Conservation (phyloP, 2,113 vertebrate species). For the Nerophis ophidion region DNA sequence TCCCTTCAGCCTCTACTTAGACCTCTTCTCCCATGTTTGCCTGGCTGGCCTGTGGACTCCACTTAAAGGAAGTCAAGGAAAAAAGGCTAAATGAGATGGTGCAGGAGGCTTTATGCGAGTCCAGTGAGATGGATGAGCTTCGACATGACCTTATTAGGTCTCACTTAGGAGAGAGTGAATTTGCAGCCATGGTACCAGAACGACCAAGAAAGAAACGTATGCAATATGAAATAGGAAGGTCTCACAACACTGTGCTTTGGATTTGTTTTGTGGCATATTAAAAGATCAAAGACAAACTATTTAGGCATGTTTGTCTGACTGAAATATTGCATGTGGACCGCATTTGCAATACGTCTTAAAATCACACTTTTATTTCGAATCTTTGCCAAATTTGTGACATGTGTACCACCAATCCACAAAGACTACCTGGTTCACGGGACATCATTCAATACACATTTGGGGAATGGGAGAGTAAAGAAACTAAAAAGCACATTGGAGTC, state of each 20-base stretch:
- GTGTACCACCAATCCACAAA: too few relatives aligned
- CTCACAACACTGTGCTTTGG: background rate
- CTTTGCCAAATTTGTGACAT: too few relatives aligned
- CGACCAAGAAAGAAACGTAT: constrained; percentile 37
- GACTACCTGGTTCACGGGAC: too few relatives aligned
- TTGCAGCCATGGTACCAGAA: constrained; percentile 36
- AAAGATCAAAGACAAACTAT: too few relatives aligned
- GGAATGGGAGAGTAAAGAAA: too few relatives aligned
- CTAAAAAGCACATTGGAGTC: too few relatives aligned
- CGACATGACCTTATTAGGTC: constrained; percentile 67
- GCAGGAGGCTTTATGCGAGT: constrained; percentile 25
- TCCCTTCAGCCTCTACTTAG: constrained; percentile 7
- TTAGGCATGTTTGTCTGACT: too few relatives aligned
- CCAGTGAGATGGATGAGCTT: constrained; percentile 55
- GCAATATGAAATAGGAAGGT: constrained; percentile 39
- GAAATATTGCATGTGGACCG: too few relatives aligned
- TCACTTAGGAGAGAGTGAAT: constrained; percentile 58
- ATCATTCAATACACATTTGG: too few relatives aligned
- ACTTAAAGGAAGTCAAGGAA: constrained; percentile 18
- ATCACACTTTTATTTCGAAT: too few relatives aligned
- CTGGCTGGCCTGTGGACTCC: constrained; percentile 3
- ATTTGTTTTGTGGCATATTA: background rate
- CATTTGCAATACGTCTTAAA: too few relatives aligned
- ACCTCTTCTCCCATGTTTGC: background rate
- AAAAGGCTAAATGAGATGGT: background rate